phyloP scores from a whole-genome alignment of 2,113 vertebrate genomes.

The Gallinago undulata region DNA sequence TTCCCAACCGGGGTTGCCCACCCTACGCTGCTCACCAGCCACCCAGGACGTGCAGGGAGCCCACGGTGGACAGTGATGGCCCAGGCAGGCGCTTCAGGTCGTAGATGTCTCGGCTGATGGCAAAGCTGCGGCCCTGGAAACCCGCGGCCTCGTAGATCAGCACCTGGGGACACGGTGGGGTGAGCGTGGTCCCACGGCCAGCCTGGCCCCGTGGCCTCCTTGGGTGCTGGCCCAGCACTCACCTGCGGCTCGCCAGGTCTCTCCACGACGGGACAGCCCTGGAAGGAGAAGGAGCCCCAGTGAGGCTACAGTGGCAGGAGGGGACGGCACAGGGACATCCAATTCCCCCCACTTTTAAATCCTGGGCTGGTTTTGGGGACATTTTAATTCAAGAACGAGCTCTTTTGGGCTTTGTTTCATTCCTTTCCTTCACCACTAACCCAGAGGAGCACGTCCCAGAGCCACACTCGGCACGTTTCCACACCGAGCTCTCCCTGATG shows the following conservation, averaged over 20 bases:
- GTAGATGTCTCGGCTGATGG: constrained; percentile 79
- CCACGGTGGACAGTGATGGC: constrained; percentile 72
- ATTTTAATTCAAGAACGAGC: not conserved
- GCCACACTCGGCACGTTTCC: accelerated
- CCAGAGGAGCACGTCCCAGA: not conserved
- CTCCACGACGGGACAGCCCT: constrained; percentile 91
- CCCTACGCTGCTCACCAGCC: constrained; percentile 83
- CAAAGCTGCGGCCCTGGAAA: constrained; percentile 85
- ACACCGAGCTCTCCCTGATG: not conserved
- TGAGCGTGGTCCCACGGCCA: accelerated
- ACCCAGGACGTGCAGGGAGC: constrained; percentile 85
- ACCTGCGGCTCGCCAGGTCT: constrained; percentile 86
- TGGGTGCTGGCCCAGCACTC: not conserved
- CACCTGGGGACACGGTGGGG: constrained; percentile 62
- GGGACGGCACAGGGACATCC: accelerated
- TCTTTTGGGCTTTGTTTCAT: not conserved
- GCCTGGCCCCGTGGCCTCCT: accelerated
- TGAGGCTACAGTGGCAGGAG: not conserved
- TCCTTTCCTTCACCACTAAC: not conserved
- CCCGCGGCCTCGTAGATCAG: constrained; percentile 83
- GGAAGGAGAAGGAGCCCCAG: not conserved
- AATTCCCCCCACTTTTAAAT: not conserved
- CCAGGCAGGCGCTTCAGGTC: constrained; percentile 79
- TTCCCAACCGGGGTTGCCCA: not conserved
- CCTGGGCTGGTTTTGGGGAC: not conserved